Evolutionary conservation across 2,113 vertebrate species (phyloP).

Genomic region (Pristiophorus japonicus): DNA sequence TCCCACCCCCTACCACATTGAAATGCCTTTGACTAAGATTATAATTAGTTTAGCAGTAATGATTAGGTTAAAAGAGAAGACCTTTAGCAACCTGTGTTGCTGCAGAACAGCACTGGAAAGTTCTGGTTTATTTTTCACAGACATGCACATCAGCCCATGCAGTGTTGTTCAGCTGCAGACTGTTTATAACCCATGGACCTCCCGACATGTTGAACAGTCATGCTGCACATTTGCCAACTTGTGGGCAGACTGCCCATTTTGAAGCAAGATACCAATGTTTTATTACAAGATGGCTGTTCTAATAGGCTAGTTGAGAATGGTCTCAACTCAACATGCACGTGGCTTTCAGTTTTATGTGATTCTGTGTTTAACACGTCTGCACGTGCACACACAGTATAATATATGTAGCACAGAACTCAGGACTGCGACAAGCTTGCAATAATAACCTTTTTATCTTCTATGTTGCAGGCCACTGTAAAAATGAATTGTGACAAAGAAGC

Average conservation of each 20-base stretch:
- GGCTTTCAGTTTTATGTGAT: not conserved
- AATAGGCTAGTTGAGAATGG: not conserved
- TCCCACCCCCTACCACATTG: not conserved
- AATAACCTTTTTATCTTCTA: not conserved
- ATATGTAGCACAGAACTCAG: not conserved
- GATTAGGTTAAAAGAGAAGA: not conserved
- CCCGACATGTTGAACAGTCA: not conserved
- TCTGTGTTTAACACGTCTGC: too few relatives aligned
- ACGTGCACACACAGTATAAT: too few relatives aligned
- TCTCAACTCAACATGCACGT: not conserved
- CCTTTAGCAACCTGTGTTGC: not conserved
- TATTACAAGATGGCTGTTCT: not conserved
- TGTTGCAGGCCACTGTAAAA: not conserved
- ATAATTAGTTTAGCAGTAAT: not conserved
- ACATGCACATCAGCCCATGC: not conserved
- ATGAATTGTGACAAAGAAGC: not conserved
- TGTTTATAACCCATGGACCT: not conserved
- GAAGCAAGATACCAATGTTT: not conserved
- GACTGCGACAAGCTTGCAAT: not conserved
- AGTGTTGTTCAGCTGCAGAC: not conserved
- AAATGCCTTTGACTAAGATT: not conserved
- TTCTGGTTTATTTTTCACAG: not conserved
- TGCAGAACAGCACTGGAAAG: not conserved
- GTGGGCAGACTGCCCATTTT: not conserved
- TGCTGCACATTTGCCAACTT: not conserved